Percentiles rank a stretch among this genome's conserved stretches.
phyloP scores from a whole-genome alignment of 2,888 invertebrate species.

The Acanthosepion esculentum region DNA sequence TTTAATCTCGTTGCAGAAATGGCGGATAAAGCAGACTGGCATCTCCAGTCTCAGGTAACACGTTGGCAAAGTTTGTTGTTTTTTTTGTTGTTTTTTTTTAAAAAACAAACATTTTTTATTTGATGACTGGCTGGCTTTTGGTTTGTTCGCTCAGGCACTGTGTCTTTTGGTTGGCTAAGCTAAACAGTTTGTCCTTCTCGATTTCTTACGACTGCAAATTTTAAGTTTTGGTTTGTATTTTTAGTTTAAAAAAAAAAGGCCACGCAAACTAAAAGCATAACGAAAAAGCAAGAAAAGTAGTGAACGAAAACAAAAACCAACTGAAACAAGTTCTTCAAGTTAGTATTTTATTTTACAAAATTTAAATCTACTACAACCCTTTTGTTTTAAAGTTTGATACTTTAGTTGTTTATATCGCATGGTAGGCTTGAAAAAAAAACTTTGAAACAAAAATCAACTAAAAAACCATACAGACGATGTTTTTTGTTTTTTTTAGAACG shows the following conservation, averaged over 20 bases:
- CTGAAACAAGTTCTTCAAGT: too few relatives aligned
- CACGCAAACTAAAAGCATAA: neutral
- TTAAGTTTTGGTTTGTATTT: neutral
- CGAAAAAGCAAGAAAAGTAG: too few relatives aligned
- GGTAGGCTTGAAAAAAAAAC: too few relatives aligned
- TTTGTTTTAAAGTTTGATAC: too few relatives aligned
- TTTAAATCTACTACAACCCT: too few relatives aligned
- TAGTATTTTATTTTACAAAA: too few relatives aligned
- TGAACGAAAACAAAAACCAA: too few relatives aligned
- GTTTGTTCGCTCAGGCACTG: neutral
- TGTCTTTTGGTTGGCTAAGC: neutral
- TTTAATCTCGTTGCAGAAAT: neutral
- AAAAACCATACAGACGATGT: too few relatives aligned
- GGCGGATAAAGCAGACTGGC: conserved; percentile 39
- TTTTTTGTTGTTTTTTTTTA: neutral
- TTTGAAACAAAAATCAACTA: too few relatives aligned
- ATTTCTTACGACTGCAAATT: neutral
- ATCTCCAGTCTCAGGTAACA: conserved; percentile 42
- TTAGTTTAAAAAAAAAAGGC: neutral
- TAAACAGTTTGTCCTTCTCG: neutral
- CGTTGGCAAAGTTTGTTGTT: neutral
- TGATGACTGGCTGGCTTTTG: neutral
- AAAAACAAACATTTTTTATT: neutral
- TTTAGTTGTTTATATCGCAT: too few relatives aligned
- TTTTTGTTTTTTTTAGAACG: too few relatives aligned